Evolutionary conservation across 2,888 invertebrate genomes (phyloP).

Genomic region (Rhamphomyia laevipes): DNA sequence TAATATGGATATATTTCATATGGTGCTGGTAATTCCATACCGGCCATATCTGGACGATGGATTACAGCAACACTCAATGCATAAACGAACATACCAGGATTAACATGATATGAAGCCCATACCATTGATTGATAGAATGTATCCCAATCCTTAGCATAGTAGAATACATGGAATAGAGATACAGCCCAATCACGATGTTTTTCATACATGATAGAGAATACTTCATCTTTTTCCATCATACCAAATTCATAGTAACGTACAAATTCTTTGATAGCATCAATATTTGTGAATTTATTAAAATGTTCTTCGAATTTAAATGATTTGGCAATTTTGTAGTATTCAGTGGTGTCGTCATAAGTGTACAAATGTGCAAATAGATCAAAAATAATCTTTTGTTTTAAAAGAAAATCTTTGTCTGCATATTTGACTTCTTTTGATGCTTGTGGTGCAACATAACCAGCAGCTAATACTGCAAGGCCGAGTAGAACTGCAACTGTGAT

Average conservation of each 20-base stretch:
- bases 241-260: constrained; percentile 44
- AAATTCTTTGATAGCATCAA: constrained; percentile 46
- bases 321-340: constrained; percentile 18
- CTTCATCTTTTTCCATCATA: constrained; percentile 27
- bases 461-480: constrained; percentile 22
- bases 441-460: constrained; percentile 8
- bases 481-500: constrained; percentile 20
- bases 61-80: constrained; percentile 46
- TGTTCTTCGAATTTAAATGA: constrained; percentile 39
- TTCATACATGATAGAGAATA: constrained; percentile 26
- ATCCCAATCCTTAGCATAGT: constrained; percentile 60
- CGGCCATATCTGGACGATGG: constrained; percentile 46
- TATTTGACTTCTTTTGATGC: constrained; percentile 24
- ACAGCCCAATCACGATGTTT: constrained; percentile 42
- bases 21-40: constrained; percentile 50
- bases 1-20: constrained; percentile 55
- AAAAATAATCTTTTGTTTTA: constrained; percentile 42
- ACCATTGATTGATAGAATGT: constrained; percentile 56
- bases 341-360: constrained; percentile 40
- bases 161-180: constrained; percentile 51
- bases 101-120: constrained; percentile 52
- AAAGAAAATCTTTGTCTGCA: constrained; percentile 43
- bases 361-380: constrained; percentile 44
- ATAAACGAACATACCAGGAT: constrained; percentile 51
- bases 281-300: constrained; percentile 46